Conservation (phyloP, 2,113 vertebrate species). For the Nycticebus coucang region DNA sequence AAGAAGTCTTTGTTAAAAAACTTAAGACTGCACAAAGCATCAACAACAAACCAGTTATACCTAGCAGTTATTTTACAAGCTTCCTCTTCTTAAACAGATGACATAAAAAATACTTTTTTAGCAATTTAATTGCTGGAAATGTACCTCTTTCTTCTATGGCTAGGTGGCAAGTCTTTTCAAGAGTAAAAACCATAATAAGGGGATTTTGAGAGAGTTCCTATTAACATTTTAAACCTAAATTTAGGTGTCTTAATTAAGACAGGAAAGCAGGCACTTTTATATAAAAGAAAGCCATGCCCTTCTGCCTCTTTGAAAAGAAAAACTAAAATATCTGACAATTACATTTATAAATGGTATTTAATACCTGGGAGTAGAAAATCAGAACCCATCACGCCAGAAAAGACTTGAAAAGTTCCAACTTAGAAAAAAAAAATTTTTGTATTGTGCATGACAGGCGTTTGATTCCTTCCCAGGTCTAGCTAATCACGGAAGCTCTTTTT, state of each 20-base stretch:
- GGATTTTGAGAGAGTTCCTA: background rate
- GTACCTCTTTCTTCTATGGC: background rate
- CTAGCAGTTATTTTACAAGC: background rate
- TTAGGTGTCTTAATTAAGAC: background rate
- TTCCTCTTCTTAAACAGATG: background rate
- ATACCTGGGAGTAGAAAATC: background rate
- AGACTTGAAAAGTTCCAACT: background rate
- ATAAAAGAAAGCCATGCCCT: background rate
- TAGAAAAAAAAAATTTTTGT: background rate
- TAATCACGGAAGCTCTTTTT: background rate
- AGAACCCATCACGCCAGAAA: background rate
- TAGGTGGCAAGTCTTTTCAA: background rate
- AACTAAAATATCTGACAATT: background rate
- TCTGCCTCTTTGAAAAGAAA: background rate
- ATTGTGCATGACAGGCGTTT: background rate
- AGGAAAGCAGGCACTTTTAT: background rate
- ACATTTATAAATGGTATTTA: background rate
- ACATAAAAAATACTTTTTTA: background rate
- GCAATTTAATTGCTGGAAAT: background rate
- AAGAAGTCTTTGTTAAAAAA: background rate
- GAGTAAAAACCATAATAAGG: background rate
- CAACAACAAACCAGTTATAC: background rate
- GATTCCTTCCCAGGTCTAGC: background rate
- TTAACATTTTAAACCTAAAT: background rate
- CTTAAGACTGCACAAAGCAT: background rate